Evolutionary conservation across 2,888 invertebrate genomes (phyloP).

Genomic region (Drosophila flavopinicola): DNA sequence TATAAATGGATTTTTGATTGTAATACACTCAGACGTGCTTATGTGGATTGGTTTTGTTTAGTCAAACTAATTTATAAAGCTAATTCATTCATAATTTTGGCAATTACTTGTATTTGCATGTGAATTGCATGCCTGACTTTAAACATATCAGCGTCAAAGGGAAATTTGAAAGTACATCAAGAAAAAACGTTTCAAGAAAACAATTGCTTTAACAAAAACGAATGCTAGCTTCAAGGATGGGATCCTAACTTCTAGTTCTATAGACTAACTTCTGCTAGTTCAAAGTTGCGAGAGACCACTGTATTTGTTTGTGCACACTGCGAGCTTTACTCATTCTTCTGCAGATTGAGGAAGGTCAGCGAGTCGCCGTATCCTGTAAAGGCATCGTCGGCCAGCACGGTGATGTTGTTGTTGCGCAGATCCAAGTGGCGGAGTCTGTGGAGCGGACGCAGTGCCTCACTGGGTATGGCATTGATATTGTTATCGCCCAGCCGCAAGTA

Average conservation of each 20-base stretch:
- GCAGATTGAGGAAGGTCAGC: slow-evolving; percentile 95
- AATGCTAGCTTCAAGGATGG: neutral
- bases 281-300: neutral
- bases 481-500: slow-evolving; percentile 95
- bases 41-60: too few species aligned
- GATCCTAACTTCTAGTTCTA: too few species aligned
- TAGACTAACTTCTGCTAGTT: neutral
- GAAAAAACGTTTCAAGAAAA: neutral
- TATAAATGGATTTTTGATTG: too few species aligned
- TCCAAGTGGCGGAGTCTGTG: slow-evolving; percentile 95
- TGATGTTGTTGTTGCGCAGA: slow-evolving; percentile 94
- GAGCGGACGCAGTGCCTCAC: slow-evolving; percentile 91
- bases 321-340: slow-evolving; percentile 93
- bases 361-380: slow-evolving; percentile 95
- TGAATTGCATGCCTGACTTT: too few species aligned
- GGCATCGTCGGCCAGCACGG: slow-evolving; percentile 92
- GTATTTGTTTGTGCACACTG: slow-evolving; percentile 18
- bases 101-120: too few species aligned
- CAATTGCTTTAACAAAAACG: neutral
- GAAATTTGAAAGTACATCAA: neutral
- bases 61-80: too few species aligned
- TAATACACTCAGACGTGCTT: too few species aligned
- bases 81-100: too few species aligned
- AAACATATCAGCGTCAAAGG: too few species aligned
- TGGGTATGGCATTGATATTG: slow-evolving; percentile 93